Evolutionary conservation across 2,113 vertebrate species (phyloP), one percentile per base, ranked within the genome.

Genomic region (Calyptommatus sinebrachiatus): DNA sequence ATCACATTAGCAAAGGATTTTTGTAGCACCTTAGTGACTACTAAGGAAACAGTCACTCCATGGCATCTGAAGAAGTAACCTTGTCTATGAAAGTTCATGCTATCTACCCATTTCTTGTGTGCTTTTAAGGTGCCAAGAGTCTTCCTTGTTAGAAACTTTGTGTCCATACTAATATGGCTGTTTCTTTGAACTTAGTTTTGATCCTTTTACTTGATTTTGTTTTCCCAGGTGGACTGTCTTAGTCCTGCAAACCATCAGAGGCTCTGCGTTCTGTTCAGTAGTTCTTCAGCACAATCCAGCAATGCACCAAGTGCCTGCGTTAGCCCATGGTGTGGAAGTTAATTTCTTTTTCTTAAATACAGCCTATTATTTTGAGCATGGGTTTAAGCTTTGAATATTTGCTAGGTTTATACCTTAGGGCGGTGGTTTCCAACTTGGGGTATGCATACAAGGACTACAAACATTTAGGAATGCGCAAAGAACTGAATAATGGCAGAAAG

Each of bases 201-300:
- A 48, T 2, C 16, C 46, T 66, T 69, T 85, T 88, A 73, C 62
- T 41, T 5, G 22, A 45, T 85, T 68, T 24, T 91, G 86, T 89
- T 67, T 92, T 87, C 1, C 4, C 91, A 99, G 98, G 94, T 98
- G 91, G 98, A 99, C 93, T 99, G 98, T 77, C 92, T 99, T 88
- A 99, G 93, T 86, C 96, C 97, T 5, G 86, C 92, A 80, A 98
- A 99, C 91, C 98, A 99, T 84, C 98, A 99, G 94, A 92, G 97
- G 53, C 95, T 99, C 5, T 99, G 98, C 9, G 98, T 99, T 73
- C 96, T 99, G 88, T 99, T 99, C 94, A 99, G 98, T 93, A 99
- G 98, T 87, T 98, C 96, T 2, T 99, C 98, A 1, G 87, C 97
- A 69, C 96, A 98, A 83, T 99, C 98, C 88, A 97, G 94, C 94